phyloP scores from a whole-genome alignment of 1,140 invertebrate genomes.

The Leucophenga varia region DNA sequence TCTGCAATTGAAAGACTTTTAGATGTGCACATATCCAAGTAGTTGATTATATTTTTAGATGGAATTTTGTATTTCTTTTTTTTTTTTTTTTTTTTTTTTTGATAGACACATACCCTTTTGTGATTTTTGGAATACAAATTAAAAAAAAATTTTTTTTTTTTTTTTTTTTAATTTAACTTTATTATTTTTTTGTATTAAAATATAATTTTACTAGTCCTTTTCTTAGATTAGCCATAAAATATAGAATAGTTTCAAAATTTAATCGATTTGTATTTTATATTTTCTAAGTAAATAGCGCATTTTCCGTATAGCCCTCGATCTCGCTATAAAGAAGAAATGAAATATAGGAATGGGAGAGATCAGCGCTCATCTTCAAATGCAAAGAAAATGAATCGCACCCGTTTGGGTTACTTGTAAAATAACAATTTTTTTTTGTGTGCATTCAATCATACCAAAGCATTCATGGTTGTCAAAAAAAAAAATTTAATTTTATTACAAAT shows the following conservation, averaged over 20 bases:
- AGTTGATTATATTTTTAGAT: too few species aligned
- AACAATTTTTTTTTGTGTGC: too few species aligned
- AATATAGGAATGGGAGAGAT: not conserved
- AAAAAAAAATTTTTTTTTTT: too few species aligned
- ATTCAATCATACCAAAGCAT: too few species aligned
- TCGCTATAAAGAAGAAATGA: constrained; percentile 27
- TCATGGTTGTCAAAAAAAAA: too few species aligned
- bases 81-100: too few species aligned
- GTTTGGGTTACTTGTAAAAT: constrained; percentile 3
- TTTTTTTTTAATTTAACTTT: too few species aligned
- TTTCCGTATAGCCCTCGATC: constrained; percentile 37
- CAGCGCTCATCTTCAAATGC: not conserved
- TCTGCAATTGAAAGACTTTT: constrained; percentile 9
- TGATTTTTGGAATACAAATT: not conserved
- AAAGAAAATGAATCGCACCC: constrained; percentile 14
- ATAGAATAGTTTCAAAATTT: too few species aligned
- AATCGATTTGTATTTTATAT: constrained; percentile 46
- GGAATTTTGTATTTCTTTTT: too few species aligned
- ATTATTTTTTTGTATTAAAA: too few species aligned
- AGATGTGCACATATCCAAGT: not conserved
- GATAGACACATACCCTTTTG: not conserved
- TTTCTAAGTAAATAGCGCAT: constrained; percentile 43
- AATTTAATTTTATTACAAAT: too few species aligned
- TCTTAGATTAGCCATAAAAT: constrained; percentile 6
- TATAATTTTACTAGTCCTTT: constrained; percentile 40